Evolutionary conservation across 2,113 vertebrate species (phyloP).

Genomic region (Columba livia): DNA sequence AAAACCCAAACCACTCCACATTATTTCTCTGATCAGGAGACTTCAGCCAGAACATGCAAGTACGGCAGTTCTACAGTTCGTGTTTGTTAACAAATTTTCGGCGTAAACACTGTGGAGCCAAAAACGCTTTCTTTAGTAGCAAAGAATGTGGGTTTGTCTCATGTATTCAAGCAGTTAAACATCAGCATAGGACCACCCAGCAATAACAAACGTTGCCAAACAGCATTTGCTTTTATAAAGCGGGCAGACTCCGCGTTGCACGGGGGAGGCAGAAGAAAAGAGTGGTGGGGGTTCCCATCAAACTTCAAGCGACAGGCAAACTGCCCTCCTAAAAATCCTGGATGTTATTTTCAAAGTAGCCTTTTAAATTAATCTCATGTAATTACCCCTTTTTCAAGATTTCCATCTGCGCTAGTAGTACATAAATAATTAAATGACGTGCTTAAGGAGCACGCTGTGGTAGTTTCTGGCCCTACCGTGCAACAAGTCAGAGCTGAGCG

Average conservation of each 20-base stretch:
- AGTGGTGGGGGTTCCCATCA: neutral
- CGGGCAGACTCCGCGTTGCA: accelerated
- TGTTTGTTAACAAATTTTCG: neutral
- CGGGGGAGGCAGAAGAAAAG: neutral
- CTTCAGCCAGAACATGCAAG: neutral
- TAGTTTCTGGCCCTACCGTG: neutral
- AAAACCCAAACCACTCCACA: neutral
- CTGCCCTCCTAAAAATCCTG: neutral
- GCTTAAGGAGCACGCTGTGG: neutral
- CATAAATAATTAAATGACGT: constrained; percentile 19
- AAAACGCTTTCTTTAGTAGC: constrained; percentile 1
- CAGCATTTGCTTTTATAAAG: neutral
- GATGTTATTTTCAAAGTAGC: neutral
- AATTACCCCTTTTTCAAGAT: neutral
- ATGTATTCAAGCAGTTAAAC: neutral
- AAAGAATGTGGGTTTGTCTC: constrained; percentile 14
- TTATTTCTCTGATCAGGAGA: neutral
- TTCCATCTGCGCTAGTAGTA: neutral
- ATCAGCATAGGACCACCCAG: neutral
- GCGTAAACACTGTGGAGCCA: neutral
- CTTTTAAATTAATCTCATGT: neutral
- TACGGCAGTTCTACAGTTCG: neutral
- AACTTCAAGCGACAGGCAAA: neutral
- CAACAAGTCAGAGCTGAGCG: neutral
- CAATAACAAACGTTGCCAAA: neutral